phyloP scores from a whole-genome alignment of 2,113 vertebrate genomes.

The Pungitius pungitius region DNA sequence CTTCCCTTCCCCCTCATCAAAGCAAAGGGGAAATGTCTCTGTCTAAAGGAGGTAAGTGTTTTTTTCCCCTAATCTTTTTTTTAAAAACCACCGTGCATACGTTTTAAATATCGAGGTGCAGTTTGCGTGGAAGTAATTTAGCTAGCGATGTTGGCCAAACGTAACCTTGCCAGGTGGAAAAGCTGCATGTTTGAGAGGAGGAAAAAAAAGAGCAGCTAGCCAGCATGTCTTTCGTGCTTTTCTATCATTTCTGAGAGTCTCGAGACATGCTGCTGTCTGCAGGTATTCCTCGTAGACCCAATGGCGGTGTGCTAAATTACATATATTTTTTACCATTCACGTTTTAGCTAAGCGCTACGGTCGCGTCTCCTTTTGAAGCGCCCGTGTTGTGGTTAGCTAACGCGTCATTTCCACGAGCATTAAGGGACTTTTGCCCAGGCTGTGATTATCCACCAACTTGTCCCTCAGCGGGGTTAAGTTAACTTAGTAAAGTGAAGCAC shows the following conservation, averaged over 20 bases:
- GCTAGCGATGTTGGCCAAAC: constrained; percentile 56
- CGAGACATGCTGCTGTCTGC: not conserved
- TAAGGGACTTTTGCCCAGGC: constrained; percentile 37
- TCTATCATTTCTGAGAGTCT: constrained; percentile 29
- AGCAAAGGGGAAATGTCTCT: constrained; percentile 96
- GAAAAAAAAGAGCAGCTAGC: constrained; percentile 54
- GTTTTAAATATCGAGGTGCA: constrained; percentile 8
- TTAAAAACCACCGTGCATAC: constrained; percentile 31
- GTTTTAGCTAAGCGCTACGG: constrained; percentile 5
- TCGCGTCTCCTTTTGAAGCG: constrained; percentile 19
- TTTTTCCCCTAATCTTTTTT: not conserved
- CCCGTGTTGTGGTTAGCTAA: constrained; percentile 51
- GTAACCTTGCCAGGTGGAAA: constrained; percentile 71
- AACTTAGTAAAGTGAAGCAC: constrained; percentile 4
- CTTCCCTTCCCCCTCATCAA: constrained; percentile 91
- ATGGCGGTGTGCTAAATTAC: not conserved
- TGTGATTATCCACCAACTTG: constrained; percentile 34
- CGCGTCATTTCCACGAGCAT: constrained; percentile 29
- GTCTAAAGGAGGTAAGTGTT: constrained; percentile 88
- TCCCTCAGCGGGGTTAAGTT: constrained; percentile 7
- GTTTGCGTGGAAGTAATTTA: constrained; percentile 46
- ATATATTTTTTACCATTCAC: not conserved
- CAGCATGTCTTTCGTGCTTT: constrained; percentile 62
- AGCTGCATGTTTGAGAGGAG: constrained; percentile 65
- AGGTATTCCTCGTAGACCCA: not conserved